Base-by-base conservation (phyloP, 2,113 vertebrate genomes). In the Athene cunicularia region DNA sequence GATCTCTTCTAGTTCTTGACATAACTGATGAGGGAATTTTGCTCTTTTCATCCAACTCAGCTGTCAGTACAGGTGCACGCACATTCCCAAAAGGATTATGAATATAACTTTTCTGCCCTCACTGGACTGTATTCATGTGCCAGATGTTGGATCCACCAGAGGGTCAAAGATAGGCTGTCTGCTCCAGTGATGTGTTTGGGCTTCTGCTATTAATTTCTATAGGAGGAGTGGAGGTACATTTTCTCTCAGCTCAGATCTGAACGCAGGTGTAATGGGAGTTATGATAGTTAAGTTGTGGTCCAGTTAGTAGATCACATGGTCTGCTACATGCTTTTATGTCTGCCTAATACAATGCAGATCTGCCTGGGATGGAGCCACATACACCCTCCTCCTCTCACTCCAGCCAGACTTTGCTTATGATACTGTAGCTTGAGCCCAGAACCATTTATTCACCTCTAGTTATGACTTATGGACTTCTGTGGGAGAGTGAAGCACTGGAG, bases 381-480 rank as follows among this genome's bases (percentile, higher is more conserved):
- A 9, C 6, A 10, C 2, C 2, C 9, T 66, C 4, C 9, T 7
- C 28, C 22, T 67, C 22, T 47, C 22, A 11, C 5, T 24, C 13
- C 22, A 58, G 41, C 1, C 28, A 73, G 12, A 6, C 22, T 39
- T 21, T 27, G n/a, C n/a, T 43, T 35, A 62, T 19, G 26, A 7
- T 1, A 0, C 14, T 14, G 5, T 0, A 80, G 55, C 12, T 47
- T 43, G 15, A 74, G 26, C 28, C 55, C 50, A 88, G 2, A 8
- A 77, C 13, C 9, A 32, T 92, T 88, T 92, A 93, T 79, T 37
- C 37, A 80, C 53, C 47, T 91, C n/a, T 75, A 35, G 23, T 73
- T 88, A 84, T 82, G 60, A 94, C 56, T 96, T 94, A 85, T 3
- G 59, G 80, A 95, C 87, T 97, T 73, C n/a, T 49, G 37, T 6